These are phyloP conservation scores for Steatocranus sp. DNA, from an alignment of 2,797 vertebrate species.

Conservation along the genomic window DNA sequence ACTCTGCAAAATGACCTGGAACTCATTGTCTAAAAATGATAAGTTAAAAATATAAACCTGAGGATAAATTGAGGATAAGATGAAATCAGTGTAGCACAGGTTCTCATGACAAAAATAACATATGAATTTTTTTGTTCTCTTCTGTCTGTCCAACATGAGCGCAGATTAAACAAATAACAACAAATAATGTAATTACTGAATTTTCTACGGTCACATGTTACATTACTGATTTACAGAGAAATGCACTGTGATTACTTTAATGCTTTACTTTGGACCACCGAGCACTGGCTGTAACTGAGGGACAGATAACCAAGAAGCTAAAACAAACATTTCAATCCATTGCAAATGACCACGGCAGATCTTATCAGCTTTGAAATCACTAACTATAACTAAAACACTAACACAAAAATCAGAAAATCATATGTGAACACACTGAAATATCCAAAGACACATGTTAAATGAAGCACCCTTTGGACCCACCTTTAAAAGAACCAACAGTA, in stretches of 20 bases:
- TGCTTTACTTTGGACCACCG: background rate
- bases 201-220: background rate
- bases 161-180: background rate
- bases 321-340: background rate
- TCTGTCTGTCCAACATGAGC: background rate
- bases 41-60: background rate
- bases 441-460: background rate
- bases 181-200: accelerated
- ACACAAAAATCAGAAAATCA: background rate
- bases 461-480: background rate
- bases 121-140: background rate
- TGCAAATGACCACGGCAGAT: background rate
- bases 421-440: background rate
- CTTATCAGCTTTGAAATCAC: background rate
- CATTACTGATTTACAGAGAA: background rate
- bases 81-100: background rate
- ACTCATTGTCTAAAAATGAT: background rate
- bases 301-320: accelerated
- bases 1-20: background rate
- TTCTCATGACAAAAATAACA: background rate
- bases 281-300: background rate
- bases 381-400: background rate
- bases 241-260: accelerated
- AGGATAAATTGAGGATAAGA: background rate
- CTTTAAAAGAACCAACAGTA: background rate